Percentiles rank a stretch among this genome's conserved stretches.
These are phyloP conservation scores for Carpatolechia fugitivella DNA, from an alignment of 2,888 invertebrate genomes.

Conservation along the genomic window DNA sequence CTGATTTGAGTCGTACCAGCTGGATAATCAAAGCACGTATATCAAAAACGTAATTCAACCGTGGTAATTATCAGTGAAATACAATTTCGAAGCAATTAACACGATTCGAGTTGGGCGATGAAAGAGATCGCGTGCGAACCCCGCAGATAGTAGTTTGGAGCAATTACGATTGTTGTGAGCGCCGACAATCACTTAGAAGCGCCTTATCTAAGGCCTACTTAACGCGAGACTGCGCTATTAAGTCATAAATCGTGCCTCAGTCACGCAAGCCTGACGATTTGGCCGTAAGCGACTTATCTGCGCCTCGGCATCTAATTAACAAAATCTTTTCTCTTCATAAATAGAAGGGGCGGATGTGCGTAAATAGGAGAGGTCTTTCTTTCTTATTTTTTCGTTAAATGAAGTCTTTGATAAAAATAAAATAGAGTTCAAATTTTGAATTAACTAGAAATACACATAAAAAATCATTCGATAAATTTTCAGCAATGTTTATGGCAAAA, in stretches of 20 bases:
- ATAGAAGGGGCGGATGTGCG: conserved; percentile 6
- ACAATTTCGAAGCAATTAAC: conserved; percentile 59
- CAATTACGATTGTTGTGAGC: conserved; percentile 79
- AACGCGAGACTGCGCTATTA: conserved; percentile 74
- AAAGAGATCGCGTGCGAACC: conserved; percentile 70
- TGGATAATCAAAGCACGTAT: too few relatives aligned
- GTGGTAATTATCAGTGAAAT: conserved; percentile 19
- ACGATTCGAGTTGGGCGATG: conserved; percentile 62
- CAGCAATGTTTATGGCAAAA: too few relatives aligned
- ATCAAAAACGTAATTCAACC: neutral
- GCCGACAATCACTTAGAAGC: conserved; percentile 78
- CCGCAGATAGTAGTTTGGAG: conserved; percentile 74
- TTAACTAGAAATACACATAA: too few relatives aligned
- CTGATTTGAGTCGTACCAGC: too few relatives aligned
- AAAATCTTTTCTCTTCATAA: conserved; percentile 45
- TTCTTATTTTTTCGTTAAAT: neutral
- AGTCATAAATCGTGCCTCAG: conserved; percentile 73
- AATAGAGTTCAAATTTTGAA: neutral
- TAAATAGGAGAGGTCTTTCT: neutral
- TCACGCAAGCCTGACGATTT: conserved; percentile 74
- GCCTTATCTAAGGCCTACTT: conserved; percentile 77
- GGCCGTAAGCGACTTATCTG: conserved; percentile 67
- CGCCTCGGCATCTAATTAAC: conserved; percentile 68
- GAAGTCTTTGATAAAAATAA: neutral
- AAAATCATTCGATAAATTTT: too few relatives aligned